Evolutionary conservation across 2,113 vertebrate species (phyloP).

Genomic region (Albula goreensis): DNA sequence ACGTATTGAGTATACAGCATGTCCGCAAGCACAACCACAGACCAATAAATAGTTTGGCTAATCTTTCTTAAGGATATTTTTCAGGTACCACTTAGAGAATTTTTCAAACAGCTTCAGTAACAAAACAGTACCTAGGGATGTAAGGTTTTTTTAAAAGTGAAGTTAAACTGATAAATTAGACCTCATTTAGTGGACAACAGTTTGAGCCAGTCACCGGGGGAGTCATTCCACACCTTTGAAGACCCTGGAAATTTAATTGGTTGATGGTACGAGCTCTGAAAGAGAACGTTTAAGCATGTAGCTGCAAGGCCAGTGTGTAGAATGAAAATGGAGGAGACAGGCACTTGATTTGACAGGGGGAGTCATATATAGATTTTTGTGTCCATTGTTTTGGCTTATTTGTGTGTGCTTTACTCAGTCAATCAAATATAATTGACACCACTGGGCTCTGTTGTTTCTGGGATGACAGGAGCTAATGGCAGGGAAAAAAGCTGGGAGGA

Average conservation of each 20-base stretch:
- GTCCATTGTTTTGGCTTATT: conserved; percentile 99
- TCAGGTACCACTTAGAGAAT: conserved; percentile 8
- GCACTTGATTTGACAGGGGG: conserved; percentile 89
- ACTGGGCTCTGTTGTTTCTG: conserved; percentile 91
- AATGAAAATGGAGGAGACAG: conserved; percentile 90
- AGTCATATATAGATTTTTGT: conserved; percentile 99
- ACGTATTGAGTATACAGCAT: background rate
- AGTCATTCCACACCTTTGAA: conserved; percentile 83
- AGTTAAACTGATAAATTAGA: conserved; percentile 99
- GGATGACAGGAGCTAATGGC: conserved; percentile 97
- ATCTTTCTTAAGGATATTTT: background rate
- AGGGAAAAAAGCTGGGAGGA: conserved; percentile 80
- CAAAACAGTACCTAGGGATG: conserved; percentile 64
- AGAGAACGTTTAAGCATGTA: conserved; percentile 82
- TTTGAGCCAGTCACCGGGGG: conserved; percentile 85
- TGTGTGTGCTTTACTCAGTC: conserved; percentile 99
- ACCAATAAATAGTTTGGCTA: background rate
- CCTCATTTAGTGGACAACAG: conserved; percentile 95
- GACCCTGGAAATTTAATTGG: conserved; percentile 92
- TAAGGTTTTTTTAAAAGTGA: conserved; percentile 81
- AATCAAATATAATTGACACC: conserved; percentile 99
- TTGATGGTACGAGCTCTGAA: conserved; percentile 81
- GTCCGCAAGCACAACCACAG: background rate
- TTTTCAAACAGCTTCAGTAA: conserved; percentile 54
- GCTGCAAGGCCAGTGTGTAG: conserved; percentile 76